phyloP scores from a whole-genome alignment of 2,113 vertebrate genomes.

The Atractosteus spatula region DNA sequence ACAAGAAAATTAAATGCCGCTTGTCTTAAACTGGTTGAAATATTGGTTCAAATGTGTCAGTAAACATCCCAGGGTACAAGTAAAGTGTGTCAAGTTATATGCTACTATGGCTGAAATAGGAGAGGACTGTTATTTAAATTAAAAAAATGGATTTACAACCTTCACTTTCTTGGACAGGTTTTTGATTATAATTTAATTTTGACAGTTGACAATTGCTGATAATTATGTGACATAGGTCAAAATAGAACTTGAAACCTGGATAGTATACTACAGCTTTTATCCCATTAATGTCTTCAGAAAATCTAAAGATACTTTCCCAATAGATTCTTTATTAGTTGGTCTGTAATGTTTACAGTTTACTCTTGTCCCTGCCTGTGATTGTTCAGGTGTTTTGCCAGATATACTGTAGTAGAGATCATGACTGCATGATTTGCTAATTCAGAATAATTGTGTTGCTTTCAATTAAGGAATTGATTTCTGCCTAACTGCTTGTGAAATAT shows the following conservation, averaged over 20 bases:
- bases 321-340: neutral
- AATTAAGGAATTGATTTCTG: neutral
- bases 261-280: neutral
- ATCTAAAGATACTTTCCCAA: neutral
- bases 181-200: too few relatives aligned
- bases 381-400: neutral
- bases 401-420: neutral
- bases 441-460: neutral
- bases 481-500: neutral
- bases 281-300: neutral
- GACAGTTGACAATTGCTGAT: too few relatives aligned
- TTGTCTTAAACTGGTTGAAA: neutral
- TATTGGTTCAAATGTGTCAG: neutral
- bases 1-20: neutral
- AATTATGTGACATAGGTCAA: neutral
- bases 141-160: too few relatives aligned
- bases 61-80: neutral
- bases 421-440: neutral
- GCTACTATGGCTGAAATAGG: neutral
- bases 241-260: neutral
- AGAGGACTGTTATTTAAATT: neutral
- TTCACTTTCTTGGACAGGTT: too few relatives aligned
- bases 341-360: neutral
- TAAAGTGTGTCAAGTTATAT: neutral
- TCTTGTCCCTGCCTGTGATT: neutral